Evolutionary conservation across 2,888 invertebrate species (phyloP), one percentile per base, ranked within the genome.

Genomic region (Nasonia oneida): DNA sequence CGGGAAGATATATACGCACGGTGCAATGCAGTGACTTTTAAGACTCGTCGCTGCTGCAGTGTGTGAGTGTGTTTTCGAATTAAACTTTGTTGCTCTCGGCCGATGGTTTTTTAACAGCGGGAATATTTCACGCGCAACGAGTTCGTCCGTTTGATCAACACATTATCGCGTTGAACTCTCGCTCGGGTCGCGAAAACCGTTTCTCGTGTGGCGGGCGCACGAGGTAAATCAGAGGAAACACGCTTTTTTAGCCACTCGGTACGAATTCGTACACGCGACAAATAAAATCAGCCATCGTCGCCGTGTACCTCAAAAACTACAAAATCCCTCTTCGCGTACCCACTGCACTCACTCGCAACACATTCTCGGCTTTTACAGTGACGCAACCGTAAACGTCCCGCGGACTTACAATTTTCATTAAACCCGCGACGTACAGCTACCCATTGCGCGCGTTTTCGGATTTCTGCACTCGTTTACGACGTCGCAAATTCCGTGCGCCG

Each of bases 381-480:
- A 23, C 29, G 0, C 53, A 82, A 53, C 57, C 74, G 64, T 81
- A 75, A 81, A 75, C 57, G 67, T 81, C 81, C 37, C 12, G 14
- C 47, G 47, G 37, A 37, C 71, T 81, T 77, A 73, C 61, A 61
- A 70, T 81, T 77, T 81, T 81, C 81, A 77, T 85, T 75, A 85
- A 81, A 76, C 42, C 23, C 37, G 15, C 57, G 47, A 29, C 37
- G n/a, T 29, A 53, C 29, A 12, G 74, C 79, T 79, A 84, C 83
- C 74, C 74, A 75, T 75, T 70, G 74, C 29, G 81, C 10, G 64
- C 71, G 47, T 61, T 80, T 84, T 53, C 53, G 64, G 29, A 84
- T 74, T 83, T 84, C 74, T 82, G 37, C 57, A 47, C 64, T 70
- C 76, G 70, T 81, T 82, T 85, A 85, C 82, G 82, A 82, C 78